These are phyloP conservation scores for Sebastes oblongus DNA, from an alignment of 2,797 vertebrate species.

Conservation along the genomic window DNA sequence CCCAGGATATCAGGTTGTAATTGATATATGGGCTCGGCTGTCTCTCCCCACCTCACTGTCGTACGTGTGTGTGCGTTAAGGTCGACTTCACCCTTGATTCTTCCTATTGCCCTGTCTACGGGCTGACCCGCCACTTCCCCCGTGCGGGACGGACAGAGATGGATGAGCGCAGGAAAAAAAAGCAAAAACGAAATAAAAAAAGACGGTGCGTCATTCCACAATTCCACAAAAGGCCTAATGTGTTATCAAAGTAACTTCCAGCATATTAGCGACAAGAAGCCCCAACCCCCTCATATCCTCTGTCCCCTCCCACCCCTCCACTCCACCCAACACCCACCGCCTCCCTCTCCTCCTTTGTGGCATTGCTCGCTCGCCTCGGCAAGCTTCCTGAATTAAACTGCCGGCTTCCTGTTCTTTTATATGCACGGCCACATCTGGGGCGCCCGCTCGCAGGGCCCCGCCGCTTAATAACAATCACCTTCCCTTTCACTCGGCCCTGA, in stretches of 20 bases:
- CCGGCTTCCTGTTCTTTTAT: conserved; percentile 99
- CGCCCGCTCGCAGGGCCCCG: conserved; percentile 94
- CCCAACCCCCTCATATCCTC: conserved; percentile 73
- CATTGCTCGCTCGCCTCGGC: conserved; percentile 79
- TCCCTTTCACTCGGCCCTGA: conserved; percentile 99
- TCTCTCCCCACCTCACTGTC: conserved; percentile 58
- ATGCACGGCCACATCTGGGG: conserved; percentile 99
- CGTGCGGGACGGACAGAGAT: conserved; percentile 47
- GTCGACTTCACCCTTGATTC: conserved; percentile 70
- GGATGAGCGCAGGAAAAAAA: conserved; percentile 23
- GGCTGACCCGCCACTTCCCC: conserved; percentile 70
- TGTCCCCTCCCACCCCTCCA: conserved; percentile 1
- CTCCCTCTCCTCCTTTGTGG: conserved; percentile 86
- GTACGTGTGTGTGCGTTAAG: conserved; percentile 50
- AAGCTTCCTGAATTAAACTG: conserved; percentile 99
- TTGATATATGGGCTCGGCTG: conserved; percentile 79
- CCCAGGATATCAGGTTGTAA: conserved; percentile 76
- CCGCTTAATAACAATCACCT: conserved; percentile 99
- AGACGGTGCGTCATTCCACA: conserved; percentile 74
- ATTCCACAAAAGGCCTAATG: conserved; percentile 81
- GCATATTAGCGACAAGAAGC: conserved; percentile 96
- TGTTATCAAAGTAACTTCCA: conserved; percentile 99
- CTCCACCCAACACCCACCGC: background rate
- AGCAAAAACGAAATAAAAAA: background rate
- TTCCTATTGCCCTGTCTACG: conserved; percentile 82